phyloP scores from a whole-genome alignment of 2,888 invertebrate genomes.

The Drosophila testacea region DNA sequence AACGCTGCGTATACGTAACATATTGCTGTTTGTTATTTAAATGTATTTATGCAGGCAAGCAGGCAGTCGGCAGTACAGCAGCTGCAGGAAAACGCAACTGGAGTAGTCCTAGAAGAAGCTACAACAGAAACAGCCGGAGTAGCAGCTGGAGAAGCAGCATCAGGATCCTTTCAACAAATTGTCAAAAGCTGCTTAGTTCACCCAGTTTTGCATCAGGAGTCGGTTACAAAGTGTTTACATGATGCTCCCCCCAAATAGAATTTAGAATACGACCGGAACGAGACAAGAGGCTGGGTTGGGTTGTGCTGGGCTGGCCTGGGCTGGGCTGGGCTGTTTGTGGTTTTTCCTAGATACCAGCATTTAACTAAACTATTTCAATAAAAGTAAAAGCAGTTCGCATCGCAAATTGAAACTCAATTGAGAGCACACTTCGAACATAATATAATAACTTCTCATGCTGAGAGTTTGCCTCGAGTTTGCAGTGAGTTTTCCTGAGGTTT shows the following conservation, averaged over 20 bases:
- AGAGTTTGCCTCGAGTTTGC: conserved; percentile 2
- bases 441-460: conserved; percentile 15
- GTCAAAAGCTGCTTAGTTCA: conserved; percentile 71
- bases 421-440: conserved; percentile 16
- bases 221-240: conserved; percentile 52
- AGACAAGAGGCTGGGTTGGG: too few relatives aligned
- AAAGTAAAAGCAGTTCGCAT: conserved; percentile 18
- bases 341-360: conserved; percentile 35
- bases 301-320: too few relatives aligned
- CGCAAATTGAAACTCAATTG: conserved; percentile 48
- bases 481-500: not conserved
- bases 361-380: conserved; percentile 54
- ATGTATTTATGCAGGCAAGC: conserved; percentile 68
- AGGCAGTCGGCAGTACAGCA: conserved; percentile 18
- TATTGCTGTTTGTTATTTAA: conserved; percentile 73
- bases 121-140: conserved; percentile 14
- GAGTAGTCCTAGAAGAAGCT: conserved; percentile 24
- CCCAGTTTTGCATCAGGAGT: conserved; percentile 36
- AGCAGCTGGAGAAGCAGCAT: conserved; percentile 10
- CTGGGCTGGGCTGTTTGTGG: conserved; percentile 18
- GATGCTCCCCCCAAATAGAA: conserved; percentile 1
- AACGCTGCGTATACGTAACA: conserved; percentile 71
- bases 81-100: not conserved
- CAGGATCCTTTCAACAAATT: conserved; percentile 68
- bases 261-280: too few relatives aligned